phyloP scores from a whole-genome alignment of 2,888 invertebrate species.

The Lamellibrachia satsuma region DNA sequence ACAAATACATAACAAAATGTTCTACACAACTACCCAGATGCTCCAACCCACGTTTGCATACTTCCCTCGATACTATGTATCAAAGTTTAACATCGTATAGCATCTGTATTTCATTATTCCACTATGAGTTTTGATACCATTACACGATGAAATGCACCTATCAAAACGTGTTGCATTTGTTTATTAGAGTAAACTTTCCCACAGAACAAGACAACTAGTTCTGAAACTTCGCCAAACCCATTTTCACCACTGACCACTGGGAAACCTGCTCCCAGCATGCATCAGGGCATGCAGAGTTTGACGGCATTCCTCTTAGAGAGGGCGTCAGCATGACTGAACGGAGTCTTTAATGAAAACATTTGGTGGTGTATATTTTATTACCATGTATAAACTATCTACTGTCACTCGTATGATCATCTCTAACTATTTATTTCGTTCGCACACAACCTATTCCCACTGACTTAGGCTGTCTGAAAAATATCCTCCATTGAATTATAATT shows the following conservation, averaged over 20 bases:
- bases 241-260: background rate
- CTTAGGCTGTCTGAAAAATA: background rate
- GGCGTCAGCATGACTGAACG: background rate
- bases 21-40: background rate
- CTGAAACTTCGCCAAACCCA: background rate
- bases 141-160: background rate
- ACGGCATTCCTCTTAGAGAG: background rate
- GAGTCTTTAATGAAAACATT: background rate
- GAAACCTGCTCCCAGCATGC: background rate
- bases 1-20: background rate
- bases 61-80: background rate
- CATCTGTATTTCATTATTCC: background rate
- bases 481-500: background rate
- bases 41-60: background rate
- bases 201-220: background rate
- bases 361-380: background rate
- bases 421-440: background rate
- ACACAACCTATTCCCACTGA: background rate
- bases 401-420: background rate
- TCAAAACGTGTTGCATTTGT: background rate
- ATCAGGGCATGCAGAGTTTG: background rate
- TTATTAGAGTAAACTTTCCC: background rate
- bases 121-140: background rate
- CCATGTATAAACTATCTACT: background rate
- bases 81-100: background rate